phyloP scores from a whole-genome alignment of 1,140 invertebrate species.

The Mesaphorura yosii region DNA sequence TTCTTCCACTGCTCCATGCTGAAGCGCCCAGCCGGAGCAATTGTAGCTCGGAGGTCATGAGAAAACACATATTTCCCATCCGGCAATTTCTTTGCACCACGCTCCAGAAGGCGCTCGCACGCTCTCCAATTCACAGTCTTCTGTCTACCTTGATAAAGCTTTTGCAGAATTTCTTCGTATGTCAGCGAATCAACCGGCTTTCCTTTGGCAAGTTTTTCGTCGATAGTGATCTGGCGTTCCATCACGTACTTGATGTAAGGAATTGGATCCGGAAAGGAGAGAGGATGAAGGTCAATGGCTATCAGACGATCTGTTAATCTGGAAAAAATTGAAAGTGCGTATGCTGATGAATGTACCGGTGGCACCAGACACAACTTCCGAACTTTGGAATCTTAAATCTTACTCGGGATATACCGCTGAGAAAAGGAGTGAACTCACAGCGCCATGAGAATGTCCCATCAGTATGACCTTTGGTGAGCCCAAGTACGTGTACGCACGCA shows the following conservation, averaged over 20 bases:
- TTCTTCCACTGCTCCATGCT: conserved; percentile 8
- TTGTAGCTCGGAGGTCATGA: conserved; percentile 24
- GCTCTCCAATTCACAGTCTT: conserved; percentile 30
- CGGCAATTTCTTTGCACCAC: conserved; percentile 28
- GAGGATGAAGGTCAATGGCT: conserved; percentile 21
- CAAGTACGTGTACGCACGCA: conserved; percentile 61
- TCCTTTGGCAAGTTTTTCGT: conserved; percentile 11
- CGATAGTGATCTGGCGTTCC: conserved; percentile 12
- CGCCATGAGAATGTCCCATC: conserved; percentile 68
- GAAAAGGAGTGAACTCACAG: conserved; percentile 66
- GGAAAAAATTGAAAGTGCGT: not conserved
- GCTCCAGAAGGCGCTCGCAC: conserved; percentile 32
- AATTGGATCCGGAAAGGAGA: conserved; percentile 12
- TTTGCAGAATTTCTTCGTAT: conserved; percentile 29
- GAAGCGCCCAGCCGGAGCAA: conserved; percentile 16
- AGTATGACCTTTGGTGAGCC: conserved; percentile 64
- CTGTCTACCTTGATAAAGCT: conserved; percentile 26
- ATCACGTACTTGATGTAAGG: conserved; percentile 3
- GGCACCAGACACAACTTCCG: not conserved
- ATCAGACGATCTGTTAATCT: conserved; percentile 20
- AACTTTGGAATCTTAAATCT: conserved; percentile 35
- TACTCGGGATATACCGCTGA: conserved; percentile 62
- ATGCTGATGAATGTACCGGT: not conserved
- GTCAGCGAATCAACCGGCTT: conserved; percentile 8
- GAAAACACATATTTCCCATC: conserved; percentile 17